These are phyloP conservation scores for Eubucco bourcierii DNA, from an alignment of 2,113 vertebrate genomes.

Conservation along the genomic window DNA sequence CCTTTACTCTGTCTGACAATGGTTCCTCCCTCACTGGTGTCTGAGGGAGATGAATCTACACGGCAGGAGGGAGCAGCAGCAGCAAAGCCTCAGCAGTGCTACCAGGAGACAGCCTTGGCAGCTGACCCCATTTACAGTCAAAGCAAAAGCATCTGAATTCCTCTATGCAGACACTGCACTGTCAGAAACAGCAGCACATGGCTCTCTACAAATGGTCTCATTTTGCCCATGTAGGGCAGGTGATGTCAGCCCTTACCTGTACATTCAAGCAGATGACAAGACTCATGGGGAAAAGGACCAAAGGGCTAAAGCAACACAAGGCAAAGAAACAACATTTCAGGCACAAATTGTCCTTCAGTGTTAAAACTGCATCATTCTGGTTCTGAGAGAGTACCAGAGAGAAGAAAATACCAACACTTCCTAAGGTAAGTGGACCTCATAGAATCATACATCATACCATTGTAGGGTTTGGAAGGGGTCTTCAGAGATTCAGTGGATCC, in stretches of 20 bases:
- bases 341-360: not conserved
- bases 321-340: not conserved
- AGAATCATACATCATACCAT: too few relatives aligned
- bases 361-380: not conserved
- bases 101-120: not conserved
- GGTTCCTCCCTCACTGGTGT: not conserved
- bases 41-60: not conserved
- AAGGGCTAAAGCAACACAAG: not conserved
- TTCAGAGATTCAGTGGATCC: too few relatives aligned
- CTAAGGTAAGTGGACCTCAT: not conserved
- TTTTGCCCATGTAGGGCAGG: not conserved
- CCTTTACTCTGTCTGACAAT: not conserved
- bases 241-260: not conserved
- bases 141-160: not conserved
- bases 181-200: not conserved
- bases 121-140: conserved; percentile 37
- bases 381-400: not conserved
- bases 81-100: not conserved
- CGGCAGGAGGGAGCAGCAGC: not conserved
- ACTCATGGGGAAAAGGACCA: not conserved
- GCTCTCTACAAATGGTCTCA: not conserved
- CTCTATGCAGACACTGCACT: not conserved
- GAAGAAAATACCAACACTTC: not conserved
- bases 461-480: too few relatives aligned
- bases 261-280: rapidly evolving